A percentile compares a stretch with the other conserved stretches of the same genome.
phyloP scores from a whole-genome alignment of 2,888 invertebrate genomes.

The Drosophila anceps region DNA sequence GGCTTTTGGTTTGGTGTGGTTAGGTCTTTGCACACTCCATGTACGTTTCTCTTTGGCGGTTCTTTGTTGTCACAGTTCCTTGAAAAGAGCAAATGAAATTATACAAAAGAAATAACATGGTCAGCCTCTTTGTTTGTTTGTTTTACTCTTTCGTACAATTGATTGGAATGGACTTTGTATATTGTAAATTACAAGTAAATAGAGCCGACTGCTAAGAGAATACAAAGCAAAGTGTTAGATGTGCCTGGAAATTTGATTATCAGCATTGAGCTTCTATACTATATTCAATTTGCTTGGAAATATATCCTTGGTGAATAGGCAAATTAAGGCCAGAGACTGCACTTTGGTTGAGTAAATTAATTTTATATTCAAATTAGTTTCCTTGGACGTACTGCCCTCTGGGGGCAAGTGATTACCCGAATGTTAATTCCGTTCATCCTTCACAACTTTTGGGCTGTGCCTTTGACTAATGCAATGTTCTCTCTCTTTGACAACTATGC shows the following conservation, averaged over 20 bases:
- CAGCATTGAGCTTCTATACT: neutral
- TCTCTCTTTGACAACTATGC: conserved; percentile 25
- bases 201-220: conserved; percentile 16
- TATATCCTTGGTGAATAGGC: conserved; percentile 5
- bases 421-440: conserved; percentile 25
- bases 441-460: conserved; percentile 18
- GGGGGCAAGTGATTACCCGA: conserved; percentile 22
- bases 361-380: conserved; percentile 37
- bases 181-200: conserved; percentile 33
- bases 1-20: conserved; percentile 13
- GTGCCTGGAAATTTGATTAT: conserved; percentile 39
- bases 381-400: conserved; percentile 3
- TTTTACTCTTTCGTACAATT: conserved; percentile 41
- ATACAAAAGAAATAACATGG: conserved; percentile 48
- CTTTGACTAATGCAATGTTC: conserved; percentile 3
- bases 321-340: conserved; percentile 28
- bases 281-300: conserved; percentile 17
- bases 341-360: conserved; percentile 24
- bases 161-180: conserved; percentile 46
- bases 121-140: conserved; percentile 26
- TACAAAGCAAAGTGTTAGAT: conserved; percentile 34
- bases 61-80: conserved; percentile 49
- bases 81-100: conserved; percentile 57
- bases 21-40: conserved; percentile 1
- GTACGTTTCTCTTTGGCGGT: conserved; percentile 7